Base-by-base conservation (phyloP, 2,888 invertebrate genomes). In the Tuberolachnus salignus region DNA sequence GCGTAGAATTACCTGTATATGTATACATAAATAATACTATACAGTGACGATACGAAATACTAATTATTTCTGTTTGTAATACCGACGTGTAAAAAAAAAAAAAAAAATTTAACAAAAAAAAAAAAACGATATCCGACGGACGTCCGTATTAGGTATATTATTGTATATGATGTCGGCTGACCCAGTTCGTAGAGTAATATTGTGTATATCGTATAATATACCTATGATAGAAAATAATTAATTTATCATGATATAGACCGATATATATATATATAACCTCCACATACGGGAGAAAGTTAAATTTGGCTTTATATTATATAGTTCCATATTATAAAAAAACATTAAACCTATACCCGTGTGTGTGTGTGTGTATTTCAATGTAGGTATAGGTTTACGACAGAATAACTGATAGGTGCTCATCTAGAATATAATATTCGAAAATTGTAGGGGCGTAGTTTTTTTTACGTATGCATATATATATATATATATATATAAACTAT, bases 271-370 rank as follows among this genome's bases (percentile, higher is more conserved):
- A 10, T n/a, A n/a, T n/a, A n/a, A n/a, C n/a, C n/a, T n/a, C n/a
- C n/a, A n/a, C n/a, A n/a, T n/a, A 53, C 16, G n/a, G 42, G 73
- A 73, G 73, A 73, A 73, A 63, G 73, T 73, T 49, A 11, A 53
- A 34, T 73, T 21, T 51, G 46, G 34, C 14, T 42, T 63, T 73
- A 53, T 23, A 57, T 11, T 19, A 11, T 57, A n/a, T 23, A n/a
- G 21, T 21, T 72, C 19, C 10, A 19, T n/a, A n/a, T n/a, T n/a
- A 61, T 14, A 49, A 51, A 59, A 51, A 26, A 26, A 66, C 0
- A 26, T 3, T 46, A 26, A 46, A 71, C 55, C 1, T 44, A 44
- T 57, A 57, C 14, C n/a, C n/a, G n/a, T n/a, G n/a, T n/a, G n/a
- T n/a, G n/a, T n/a, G n/a, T n/a, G n/a, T n/a, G n/a, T n/a, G n/a